Evolutionary conservation across 2,113 vertebrate species (phyloP).

Genomic region (Ahaetulla prasina): DNA sequence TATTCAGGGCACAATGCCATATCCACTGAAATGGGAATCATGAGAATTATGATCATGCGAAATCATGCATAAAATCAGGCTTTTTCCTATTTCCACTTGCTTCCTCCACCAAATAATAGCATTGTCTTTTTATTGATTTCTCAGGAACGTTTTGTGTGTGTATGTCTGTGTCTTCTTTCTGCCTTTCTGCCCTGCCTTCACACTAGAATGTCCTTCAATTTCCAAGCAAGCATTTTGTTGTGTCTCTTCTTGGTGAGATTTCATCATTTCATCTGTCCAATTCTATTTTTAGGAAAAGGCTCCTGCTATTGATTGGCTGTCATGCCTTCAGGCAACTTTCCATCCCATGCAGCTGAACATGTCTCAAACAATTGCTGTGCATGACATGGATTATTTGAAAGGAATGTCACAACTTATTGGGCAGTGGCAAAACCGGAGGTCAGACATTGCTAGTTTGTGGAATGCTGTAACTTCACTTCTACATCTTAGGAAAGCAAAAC

Average conservation of each 20-base stretch:
- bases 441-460: neutral
- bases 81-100: neutral
- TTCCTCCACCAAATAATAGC: neutral
- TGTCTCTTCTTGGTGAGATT: neutral
- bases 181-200: neutral
- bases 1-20: neutral
- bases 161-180: neutral
- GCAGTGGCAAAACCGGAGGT: slow-evolving; percentile 54
- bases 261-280: slow-evolving; percentile 23
- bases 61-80: neutral
- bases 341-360: slow-evolving; percentile 69
- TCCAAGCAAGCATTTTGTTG: neutral
- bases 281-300: slow-evolving; percentile 70
- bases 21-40: neutral
- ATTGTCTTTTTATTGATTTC: neutral
- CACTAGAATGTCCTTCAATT: neutral
- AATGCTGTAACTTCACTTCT: neutral
- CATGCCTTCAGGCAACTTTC: slow-evolving; percentile 79
- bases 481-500: neutral
- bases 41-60: neutral
- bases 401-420: slow-evolving; percentile 76
- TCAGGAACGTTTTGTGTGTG: neutral
- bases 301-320: slow-evolving; percentile 85
- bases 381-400: slow-evolving; percentile 82
- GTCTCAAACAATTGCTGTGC: slow-evolving; percentile 76